Percentiles rank a stretch among this genome's conserved stretches.
Conservation (phyloP, 1,140 invertebrate species). For the Ctenoplectra terminalis region DNA sequence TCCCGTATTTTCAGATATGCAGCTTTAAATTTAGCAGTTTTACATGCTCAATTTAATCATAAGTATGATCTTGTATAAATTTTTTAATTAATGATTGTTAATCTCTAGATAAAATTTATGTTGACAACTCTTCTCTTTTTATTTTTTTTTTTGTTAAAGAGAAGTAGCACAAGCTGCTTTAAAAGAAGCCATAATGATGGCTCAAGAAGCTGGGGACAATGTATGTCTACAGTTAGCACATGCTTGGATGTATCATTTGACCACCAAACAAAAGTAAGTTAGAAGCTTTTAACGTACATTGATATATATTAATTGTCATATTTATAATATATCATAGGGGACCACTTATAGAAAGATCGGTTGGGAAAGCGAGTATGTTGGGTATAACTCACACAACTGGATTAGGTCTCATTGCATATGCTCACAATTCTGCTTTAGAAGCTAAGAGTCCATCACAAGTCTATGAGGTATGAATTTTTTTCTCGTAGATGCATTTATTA, state of each 20-base stretch:
- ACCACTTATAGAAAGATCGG: constrained; percentile 79
- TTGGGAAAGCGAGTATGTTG: constrained; percentile 79
- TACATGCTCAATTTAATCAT: constrained; percentile 94
- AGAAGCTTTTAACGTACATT: constrained; percentile 31
- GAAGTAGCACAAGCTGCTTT: constrained; percentile 90
- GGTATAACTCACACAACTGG: constrained; percentile 81
- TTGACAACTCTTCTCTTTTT: not conserved
- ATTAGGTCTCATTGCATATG: constrained; percentile 79
- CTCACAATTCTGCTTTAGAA: constrained; percentile 79
- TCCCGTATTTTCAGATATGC: constrained; percentile 92
- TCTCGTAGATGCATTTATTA: not conserved
- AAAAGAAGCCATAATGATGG: constrained; percentile 92
- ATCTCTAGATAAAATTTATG: not conserved
- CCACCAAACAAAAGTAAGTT: constrained; percentile 80
- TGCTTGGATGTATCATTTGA: constrained; percentile 90
- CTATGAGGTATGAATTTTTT: constrained; percentile 74
- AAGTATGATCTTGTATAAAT: constrained; percentile 84
- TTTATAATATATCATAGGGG: constrained; percentile 65
- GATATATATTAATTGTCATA: constrained; percentile 86
- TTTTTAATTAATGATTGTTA: not conserved
- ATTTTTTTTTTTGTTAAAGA: constrained; percentile 80
- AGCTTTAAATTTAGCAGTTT: constrained; percentile 93
- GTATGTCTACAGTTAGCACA: constrained; percentile 93
- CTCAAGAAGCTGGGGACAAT: constrained; percentile 94
- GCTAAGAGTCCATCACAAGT: constrained; percentile 77